Evolutionary conservation across 2,113 vertebrate species (phyloP), one percentile per base, ranked within the genome.

Genomic region (Rhynchomys soricoides): DNA sequence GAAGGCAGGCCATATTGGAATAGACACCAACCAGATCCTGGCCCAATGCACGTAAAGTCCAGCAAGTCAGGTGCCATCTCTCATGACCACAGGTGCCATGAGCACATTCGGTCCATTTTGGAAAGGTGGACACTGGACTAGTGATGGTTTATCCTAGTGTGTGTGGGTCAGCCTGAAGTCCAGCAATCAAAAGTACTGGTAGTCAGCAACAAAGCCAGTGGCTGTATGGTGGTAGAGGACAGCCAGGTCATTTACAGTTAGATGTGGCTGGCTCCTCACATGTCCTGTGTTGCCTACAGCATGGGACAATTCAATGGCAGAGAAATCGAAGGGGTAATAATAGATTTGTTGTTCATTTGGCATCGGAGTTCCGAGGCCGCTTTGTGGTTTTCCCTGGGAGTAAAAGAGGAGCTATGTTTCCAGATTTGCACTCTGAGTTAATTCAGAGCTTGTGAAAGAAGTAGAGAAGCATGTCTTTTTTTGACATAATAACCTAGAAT

Each of bases 381-480:
- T 89, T 48, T 82, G 26, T 40, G 64, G 37, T 77, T 95, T 95
- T 95, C 52, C 73, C 89, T 40, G 59, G 12, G 62, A 89, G 55
- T 89, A 86, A 78, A 89, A 94, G 29, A 91, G 77, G 43, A 92
- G 2, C 21, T 50, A n/a, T 22, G 59, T 43, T 34, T n/a, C 34
- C 71, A n/a, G 52, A 74, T 62, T 92, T 82, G 29, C 66, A 59
- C 55, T 19, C 10, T 91, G 57, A 59, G 17, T 26, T 93, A 83
- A 73, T 6, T 34, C 43, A 90, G 19, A 70, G 86, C 5, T 78
- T 95, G 73, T 17, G 64, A 37, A 43, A 78, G 40, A 95, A 90
- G 88, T 87, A 79, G 66, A 96, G 24, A 21, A 13, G 50, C 71
- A 73, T 48, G 26, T 15, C 24, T 64, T 90, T 5, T 83, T 96